These are phyloP conservation scores for Elgaria multicarinata DNA, from an alignment of 2,113 vertebrate genomes.

Conservation along the genomic window DNA sequence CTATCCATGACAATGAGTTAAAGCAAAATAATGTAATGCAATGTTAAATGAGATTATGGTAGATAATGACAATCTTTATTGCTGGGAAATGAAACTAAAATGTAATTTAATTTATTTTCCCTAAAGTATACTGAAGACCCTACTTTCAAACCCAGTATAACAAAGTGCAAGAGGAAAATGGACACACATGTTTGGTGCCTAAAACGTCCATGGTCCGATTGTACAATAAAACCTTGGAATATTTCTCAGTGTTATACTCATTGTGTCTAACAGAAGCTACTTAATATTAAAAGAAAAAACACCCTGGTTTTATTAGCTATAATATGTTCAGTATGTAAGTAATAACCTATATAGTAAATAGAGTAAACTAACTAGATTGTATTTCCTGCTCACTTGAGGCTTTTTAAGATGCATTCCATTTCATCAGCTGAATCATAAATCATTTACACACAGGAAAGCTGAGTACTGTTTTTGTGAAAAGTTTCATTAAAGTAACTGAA, in stretches of 20 bases:
- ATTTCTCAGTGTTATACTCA: slow-evolving; percentile 68
- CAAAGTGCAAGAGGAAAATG: slow-evolving; percentile 40
- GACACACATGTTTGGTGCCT: slow-evolving; percentile 80
- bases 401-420: slow-evolving; percentile 79
- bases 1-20: slow-evolving; percentile 4
- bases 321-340: slow-evolving; percentile 70
- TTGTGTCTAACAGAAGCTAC: slow-evolving; percentile 61
- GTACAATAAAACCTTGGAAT: slow-evolving; percentile 54
- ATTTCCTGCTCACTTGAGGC: slow-evolving; percentile 77
- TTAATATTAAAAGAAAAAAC: slow-evolving; percentile 59
- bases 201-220: slow-evolving; percentile 69
- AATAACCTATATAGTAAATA: slow-evolving; percentile 58
- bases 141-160: slow-evolving; percentile 42
- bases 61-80: slow-evolving; percentile 51
- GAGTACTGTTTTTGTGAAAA: slow-evolving; percentile 76
- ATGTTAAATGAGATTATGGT: slow-evolving; percentile 18
- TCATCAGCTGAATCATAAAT: slow-evolving; percentile 73
- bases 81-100: slow-evolving; percentile 40
- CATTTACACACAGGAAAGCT: slow-evolving; percentile 72
- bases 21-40: slow-evolving; percentile 48
- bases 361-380: slow-evolving; percentile 67
- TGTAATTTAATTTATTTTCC: background rate
- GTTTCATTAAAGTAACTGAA: slow-evolving; percentile 70
- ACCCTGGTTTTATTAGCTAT: slow-evolving; percentile 53
- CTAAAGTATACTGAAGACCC: slow-evolving; percentile 47